Percentiles rank a stretch among this genome's conserved stretches.
phyloP scores from a whole-genome alignment of 2,888 invertebrate genomes.

The Spodoptera picta region DNA sequence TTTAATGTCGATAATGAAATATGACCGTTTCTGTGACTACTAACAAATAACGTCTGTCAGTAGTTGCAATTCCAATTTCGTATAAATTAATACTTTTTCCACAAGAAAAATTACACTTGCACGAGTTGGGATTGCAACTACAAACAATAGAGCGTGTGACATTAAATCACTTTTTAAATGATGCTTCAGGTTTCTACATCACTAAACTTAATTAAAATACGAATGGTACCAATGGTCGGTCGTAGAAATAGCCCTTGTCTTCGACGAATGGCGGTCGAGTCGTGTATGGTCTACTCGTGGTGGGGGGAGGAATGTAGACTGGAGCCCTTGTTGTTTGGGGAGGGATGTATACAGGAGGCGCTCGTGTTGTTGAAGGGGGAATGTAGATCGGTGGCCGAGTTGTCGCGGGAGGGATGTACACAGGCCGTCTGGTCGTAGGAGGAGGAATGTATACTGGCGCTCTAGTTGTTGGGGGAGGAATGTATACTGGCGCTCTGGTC shows the following conservation, averaged over 20 bases:
- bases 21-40: too few relatives aligned
- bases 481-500: constrained; percentile 15
- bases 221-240: constrained; percentile 81
- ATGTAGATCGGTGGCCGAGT: constrained; percentile 44
- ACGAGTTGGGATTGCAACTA: constrained; percentile 5
- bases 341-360: constrained; percentile 7
- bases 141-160: not conserved
- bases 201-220: constrained; percentile 72
- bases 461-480: constrained; percentile 23
- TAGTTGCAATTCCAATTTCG: constrained; percentile 1
- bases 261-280: constrained; percentile 77
- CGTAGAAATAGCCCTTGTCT: constrained; percentile 83
- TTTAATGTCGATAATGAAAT: too few relatives aligned
- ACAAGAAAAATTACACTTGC: constrained; percentile 20
- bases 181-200: constrained; percentile 48
- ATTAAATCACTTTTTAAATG: constrained; percentile 11
- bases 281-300: constrained; percentile 63
- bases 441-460: constrained; percentile 43
- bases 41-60: not conserved
- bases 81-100: constrained; percentile 18
- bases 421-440: constrained; percentile 53
- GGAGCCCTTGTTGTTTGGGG: constrained; percentile 26
- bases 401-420: constrained; percentile 27
- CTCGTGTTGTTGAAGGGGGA: constrained; percentile 15
- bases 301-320: constrained; percentile 44